A percentile compares a stretch with the other conserved stretches of the same genome.
These are phyloP conservation scores for Selenia dentaria DNA, from an alignment of 2,888 invertebrate genomes.

Conservation along the genomic window DNA sequence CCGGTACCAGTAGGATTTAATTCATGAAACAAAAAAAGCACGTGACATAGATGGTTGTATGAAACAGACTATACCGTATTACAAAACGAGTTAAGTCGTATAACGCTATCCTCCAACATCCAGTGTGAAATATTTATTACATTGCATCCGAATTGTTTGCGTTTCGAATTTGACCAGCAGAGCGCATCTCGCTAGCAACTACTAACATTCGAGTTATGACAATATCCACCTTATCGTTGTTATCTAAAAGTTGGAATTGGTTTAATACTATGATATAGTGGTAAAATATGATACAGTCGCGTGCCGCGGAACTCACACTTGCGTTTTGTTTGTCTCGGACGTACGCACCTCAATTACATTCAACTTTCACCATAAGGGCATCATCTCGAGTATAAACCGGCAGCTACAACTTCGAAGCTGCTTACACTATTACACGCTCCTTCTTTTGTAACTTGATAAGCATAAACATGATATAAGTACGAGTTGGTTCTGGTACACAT, in stretches of 20 bases:
- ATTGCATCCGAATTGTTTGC: constrained; percentile 50
- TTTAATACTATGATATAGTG: constrained; percentile 33
- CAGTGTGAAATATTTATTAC: constrained; percentile 52
- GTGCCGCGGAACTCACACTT: constrained; percentile 45
- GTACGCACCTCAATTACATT: constrained; percentile 65
- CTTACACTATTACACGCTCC: constrained; percentile 17
- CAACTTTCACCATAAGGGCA: constrained; percentile 77
- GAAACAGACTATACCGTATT: constrained; percentile 23
- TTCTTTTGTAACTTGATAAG: constrained; percentile 4
- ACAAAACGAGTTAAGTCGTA: constrained; percentile 33
- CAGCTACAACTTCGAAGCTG: constrained; percentile 21
- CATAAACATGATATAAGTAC: constrained; percentile 1
- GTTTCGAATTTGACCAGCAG: constrained; percentile 51
- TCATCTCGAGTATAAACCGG: constrained; percentile 45
- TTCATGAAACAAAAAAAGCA: no score
- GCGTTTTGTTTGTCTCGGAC: constrained; percentile 57
- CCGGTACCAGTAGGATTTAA: no score
- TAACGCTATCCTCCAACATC: constrained; percentile 33
- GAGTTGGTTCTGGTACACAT: no score
- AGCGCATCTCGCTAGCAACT: constrained; percentile 46
- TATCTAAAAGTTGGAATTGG: constrained; percentile 43
- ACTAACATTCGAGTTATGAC: constrained; percentile 32
- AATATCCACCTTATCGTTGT: constrained; percentile 42
- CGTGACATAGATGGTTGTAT: constrained; percentile 14
- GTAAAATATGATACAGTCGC: constrained; percentile 55